Evolutionary conservation across 2,797 vertebrate genomes (phyloP), one percentile per base, ranked within the genome.

Genomic region (Aphelocoma californica): DNA sequence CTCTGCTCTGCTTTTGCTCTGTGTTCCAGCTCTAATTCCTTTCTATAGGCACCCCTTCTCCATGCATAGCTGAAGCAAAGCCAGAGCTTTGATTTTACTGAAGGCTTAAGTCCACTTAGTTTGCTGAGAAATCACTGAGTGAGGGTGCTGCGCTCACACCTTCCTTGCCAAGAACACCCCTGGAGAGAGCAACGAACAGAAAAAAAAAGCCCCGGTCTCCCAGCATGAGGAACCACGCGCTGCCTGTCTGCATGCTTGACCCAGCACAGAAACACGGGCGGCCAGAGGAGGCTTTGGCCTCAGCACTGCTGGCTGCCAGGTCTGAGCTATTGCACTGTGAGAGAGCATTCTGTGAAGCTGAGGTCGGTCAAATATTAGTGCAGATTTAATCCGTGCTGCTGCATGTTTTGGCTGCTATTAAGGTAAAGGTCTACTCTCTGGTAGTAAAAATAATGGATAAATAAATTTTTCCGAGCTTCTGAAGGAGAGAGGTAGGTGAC

Each of bases 21-120:
- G 36, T 60, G 51, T 73, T 96, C 83, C 81, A 92, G 83, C 83
- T 93, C 62, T 70, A 93, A 95, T 95, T 95, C 94, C 73, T 53
- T 94, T 81, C 66, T n/a, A 10, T 65, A 84, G 77, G 31, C 51
- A 62, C 50, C 36, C 62, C 32, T 58, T 84, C 44, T 66, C 62
- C 48, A 16, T 2, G 20, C 80, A 73, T 29, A 88, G 77, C 77
- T 95, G 86, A 88, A 94, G 44, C 31, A 77, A 88, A 94, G 65
- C 45, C 70, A 86, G 62, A 66, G 62, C 70, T 96, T 84, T 92
- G 75, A 71, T 90, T 85, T 86, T 58, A 29, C 50, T 65, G 42
- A 64, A 78, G 65, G 36, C 42, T 45, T 61, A 91, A 88, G 47
- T 36, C 34, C 8, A 6, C 51, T 81, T 28, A 34, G 12, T 81